Base-by-base conservation (phyloP, 2,113 vertebrate species). In the Melanotaenia duboulayi region DNA sequence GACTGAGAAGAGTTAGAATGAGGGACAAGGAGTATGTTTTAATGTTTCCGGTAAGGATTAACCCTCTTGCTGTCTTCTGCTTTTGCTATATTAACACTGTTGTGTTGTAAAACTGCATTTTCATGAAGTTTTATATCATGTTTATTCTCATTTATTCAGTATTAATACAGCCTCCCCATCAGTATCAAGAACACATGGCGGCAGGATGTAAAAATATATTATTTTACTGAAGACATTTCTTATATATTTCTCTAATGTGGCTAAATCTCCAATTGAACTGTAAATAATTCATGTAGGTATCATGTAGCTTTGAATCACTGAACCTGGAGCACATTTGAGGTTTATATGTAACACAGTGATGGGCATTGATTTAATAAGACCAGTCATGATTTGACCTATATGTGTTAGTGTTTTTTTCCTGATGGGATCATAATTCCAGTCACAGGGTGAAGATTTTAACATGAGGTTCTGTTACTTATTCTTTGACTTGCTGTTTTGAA, bases 111-210 rank as follows among this genome's bases (percentile, higher is more conserved):
- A 42, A 42, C 40, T 48, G 7, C 17, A 22, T 49, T 57, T 37
- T 73, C 32, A 71, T 68, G n/a, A 54, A 44, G 14, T 62, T 35
- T 84, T 35, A 25, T 28, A n/a, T 75, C 61, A 16, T 10, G 20
- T 80, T 67, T 80, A 50, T 51, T 74, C 52, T 80, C 56, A 17
- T 35, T 28, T 49, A 49, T 66, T 73, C 52, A 40, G 23, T 65
- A 66, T 61, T 32, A 82, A 78, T 68, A 56, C 65, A 46, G n/a
- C 65, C n/a, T 24, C 42, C 19, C 62, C 11, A n/a, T 62, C 44
- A 49, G 8, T 56, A 35, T 72, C 66, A 23, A 32, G 22, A 42
- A 11, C 20, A 67, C 0, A 19, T 42, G 44, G 54, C 46, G 56
- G 46, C 46, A 64, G 11, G 17, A 44, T 20, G 32, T 7, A 3